Evolutionary conservation across 2,888 invertebrate species (phyloP), one percentile per base, ranked within the genome.

Genomic region (Nephrocerus scutellatus): DNA sequence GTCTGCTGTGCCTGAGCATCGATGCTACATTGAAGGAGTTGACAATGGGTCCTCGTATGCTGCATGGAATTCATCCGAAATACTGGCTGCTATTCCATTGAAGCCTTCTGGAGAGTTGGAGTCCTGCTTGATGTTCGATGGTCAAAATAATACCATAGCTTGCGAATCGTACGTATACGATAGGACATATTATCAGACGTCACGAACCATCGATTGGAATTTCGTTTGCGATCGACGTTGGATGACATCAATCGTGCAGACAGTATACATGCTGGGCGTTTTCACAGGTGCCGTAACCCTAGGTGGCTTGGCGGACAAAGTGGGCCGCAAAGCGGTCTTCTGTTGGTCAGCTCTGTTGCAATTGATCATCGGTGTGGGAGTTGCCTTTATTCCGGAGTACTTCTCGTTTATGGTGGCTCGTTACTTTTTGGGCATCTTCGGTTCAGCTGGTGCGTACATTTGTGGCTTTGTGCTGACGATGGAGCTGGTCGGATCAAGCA

Each of bases 401-500:
- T 80, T 79, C 68, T 74, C 80, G 1, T 85, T 84, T 55, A 63
- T 86, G 46, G 66, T 72, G 0, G 61, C 82, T 1, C 68, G 82
- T 43, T 88, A 79, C 59, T 57, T 84, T 6, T 81, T 84, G 54
- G 86, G 85, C 18, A 81, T 87, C 41, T 86, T 88, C 53, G 88
- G 87, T 22, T 86, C 87, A 0, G 87, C 88, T 2, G 88, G 88
- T 6, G 62, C 66, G 4, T 68, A 68, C 14, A 68, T 69, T 16
- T 71, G 73, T 16, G 74, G 72, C 25, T 74, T 74, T 52, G 74
- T 74, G 12, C 50, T 74, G n/a, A 70, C 70, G n/a, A 88, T 88
- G 88, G 89, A 90, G 62, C 60, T 88, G 36, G 85, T 89, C 1
- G 89, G 89, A 3, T 69, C 87, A 1, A 80, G 77, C 45, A 84